Evolutionary conservation across 2,797 vertebrate genomes (phyloP), one percentile per base, ranked within the genome.

Genomic region (Fistularia commersonii): DNA sequence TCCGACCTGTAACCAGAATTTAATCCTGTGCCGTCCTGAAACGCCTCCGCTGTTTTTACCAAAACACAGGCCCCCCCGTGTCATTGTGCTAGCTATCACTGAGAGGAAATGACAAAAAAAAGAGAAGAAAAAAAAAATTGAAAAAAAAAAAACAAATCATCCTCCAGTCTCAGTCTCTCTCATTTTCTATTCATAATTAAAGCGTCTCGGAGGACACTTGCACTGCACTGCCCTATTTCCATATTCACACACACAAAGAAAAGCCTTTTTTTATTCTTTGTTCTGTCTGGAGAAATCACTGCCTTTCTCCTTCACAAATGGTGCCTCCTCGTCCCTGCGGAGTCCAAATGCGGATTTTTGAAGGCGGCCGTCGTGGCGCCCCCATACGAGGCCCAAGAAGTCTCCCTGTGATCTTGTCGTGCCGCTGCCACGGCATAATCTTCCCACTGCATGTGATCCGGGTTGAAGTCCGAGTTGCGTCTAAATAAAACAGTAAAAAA

Each of bases 121-220:
- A 43, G 49, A 42, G 4, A 23, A 23, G 4, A 23, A 23, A 23
- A 23, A 56, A 60, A 42, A 43, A 52, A 42, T 4, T 2, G 4
- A 23, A 23, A 23, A 23, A 23, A 23, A 23, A 23, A 56, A 60
- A 42, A 41, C 49, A 42, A 44, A 31, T 12, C 54, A 23, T 48
- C 46, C 50, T 49, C 66, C 54, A 37, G 68, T 41, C 66, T 74
- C 57, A 40, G 31, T 46, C 54, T 67, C 64, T 72, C 74, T 83
- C 77, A 80, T 76, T 74, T 65, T 80, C 78, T 80, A 79, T 88
- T 83, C 76, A 89, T 88, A 88, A 88, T 86, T 88, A 79, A 85
- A 79, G 58, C 45, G 77, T 85, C 84, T 87, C 82, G 48, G 58
- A 79, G 80, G 84, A 81, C 64, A 66, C 59, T 63, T 78, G 72